Evolutionary conservation across 1,140 invertebrate genomes (phyloP).

Genomic region (Aphelenchoides avenae): DNA sequence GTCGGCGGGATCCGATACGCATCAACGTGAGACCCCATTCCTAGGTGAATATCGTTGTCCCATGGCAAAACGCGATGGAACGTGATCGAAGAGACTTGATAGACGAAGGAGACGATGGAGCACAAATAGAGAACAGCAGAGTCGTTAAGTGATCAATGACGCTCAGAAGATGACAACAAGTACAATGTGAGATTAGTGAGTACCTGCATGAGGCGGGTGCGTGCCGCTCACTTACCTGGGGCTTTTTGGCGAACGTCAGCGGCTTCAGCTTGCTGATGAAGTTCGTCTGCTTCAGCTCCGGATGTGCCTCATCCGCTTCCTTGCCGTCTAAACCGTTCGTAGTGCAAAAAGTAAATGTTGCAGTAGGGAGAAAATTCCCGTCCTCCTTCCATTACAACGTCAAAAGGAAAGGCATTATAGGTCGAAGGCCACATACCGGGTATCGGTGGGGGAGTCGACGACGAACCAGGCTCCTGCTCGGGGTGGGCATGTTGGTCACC

Average conservation of each 20-base stretch:
- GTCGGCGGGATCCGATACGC: too few relatives aligned
- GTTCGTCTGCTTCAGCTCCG: conserved; percentile 53
- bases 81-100: too few relatives aligned
- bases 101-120: too few relatives aligned
- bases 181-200: too few relatives aligned
- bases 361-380: conserved; percentile 9
- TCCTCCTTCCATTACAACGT: neutral
- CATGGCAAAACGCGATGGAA: too few relatives aligned
- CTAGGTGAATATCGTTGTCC: too few relatives aligned
- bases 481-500: conserved; percentile 57
- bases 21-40: too few relatives aligned
- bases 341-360: conserved; percentile 2
- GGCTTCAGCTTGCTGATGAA: conserved; percentile 58
- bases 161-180: too few relatives aligned
- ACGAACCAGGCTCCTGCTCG: conserved; percentile 31
- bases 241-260: conserved; percentile 54
- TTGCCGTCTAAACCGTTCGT: conserved; percentile 27
- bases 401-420: conserved; percentile 11
- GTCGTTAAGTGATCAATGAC: too few relatives aligned
- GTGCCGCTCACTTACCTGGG: conserved; percentile 34
- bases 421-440: conserved; percentile 7
- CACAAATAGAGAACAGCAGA: too few relatives aligned
- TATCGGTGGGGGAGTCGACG: neutral
- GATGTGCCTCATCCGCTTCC: conserved; percentile 52
- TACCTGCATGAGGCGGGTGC: too few relatives aligned